A percentile compares a stretch with the other conserved stretches of the same genome.
Evolutionary conservation across 2,888 invertebrate genomes (phyloP).

Genomic region (Eristalinus sepulchralis): DNA sequence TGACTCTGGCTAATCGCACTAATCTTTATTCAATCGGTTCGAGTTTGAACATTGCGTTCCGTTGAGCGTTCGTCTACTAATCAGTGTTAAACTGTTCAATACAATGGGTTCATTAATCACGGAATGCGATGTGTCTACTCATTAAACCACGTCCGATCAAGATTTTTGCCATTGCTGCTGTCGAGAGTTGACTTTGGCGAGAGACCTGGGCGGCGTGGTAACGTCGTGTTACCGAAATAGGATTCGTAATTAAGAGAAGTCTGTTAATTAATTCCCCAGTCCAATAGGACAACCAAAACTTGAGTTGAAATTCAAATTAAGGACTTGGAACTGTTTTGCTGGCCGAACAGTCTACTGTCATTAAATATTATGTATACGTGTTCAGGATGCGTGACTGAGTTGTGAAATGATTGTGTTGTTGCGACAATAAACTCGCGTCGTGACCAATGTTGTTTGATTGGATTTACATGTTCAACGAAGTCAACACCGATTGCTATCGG

Average conservation of each 20-base stretch:
- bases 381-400: conserved; percentile 29
- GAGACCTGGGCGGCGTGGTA: neutral
- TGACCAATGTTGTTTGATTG: neutral
- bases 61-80: conserved; percentile 48
- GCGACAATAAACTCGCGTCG: neutral
- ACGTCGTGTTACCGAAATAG: neutral
- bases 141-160: conserved; percentile 1
- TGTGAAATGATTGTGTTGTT: neutral
- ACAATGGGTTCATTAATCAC: conserved; percentile 60
- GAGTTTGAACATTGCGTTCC: conserved; percentile 10
- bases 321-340: neutral
- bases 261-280: conserved; percentile 50
- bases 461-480: neutral
- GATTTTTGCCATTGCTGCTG: neutral
- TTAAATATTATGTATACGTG: conserved; percentile 37
- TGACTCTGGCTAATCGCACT: neutral
- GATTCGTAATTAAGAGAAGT: conserved; percentile 41
- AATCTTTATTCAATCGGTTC: conserved; percentile 7
- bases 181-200: neutral
- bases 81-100: conserved; percentile 60
- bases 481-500: neutral
- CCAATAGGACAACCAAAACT: conserved; percentile 2
- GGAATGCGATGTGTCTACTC: conserved; percentile 23
- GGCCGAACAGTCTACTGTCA: conserved; percentile 11
- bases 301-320: conserved; percentile 25